These are phyloP conservation scores for Psephotus haematonotus DNA, from an alignment of 2,113 vertebrate genomes.

Conservation along the genomic window DNA sequence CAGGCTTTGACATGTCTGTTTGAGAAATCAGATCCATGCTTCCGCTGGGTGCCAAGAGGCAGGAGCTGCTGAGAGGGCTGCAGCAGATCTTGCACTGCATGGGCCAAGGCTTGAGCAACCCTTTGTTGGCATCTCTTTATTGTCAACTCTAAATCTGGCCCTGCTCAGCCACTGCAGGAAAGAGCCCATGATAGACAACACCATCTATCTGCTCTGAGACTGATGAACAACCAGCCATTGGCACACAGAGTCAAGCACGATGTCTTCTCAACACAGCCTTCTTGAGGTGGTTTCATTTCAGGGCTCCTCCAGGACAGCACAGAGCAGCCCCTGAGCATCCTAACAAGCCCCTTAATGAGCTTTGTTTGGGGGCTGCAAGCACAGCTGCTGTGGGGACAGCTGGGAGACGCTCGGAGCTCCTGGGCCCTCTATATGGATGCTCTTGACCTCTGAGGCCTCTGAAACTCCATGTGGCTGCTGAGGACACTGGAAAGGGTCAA, in stretches of 20 bases:
- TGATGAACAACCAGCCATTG: neutral
- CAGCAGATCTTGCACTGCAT: neutral
- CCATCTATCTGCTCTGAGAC: neutral
- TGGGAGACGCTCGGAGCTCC: slow-evolving; percentile 38
- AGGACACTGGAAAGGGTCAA: slow-evolving; percentile 43
- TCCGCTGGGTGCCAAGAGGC: neutral
- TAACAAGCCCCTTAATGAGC: neutral
- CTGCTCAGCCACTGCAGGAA: neutral
- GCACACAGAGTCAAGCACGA: accelerated
- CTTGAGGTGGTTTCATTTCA: neutral
- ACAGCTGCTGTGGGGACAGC: slow-evolving; percentile 62
- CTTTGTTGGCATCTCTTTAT: neutral
- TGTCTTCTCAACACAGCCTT: neutral
- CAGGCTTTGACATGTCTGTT: neutral
- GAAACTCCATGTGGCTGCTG: slow-evolving; percentile 56
- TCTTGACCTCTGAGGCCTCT: slow-evolving; percentile 52
- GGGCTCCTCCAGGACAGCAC: neutral
- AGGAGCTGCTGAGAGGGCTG: neutral
- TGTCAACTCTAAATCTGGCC: neutral
- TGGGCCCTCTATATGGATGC: slow-evolving; percentile 60
- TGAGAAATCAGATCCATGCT: neutral
- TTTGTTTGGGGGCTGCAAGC: neutral
- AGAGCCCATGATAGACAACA: accelerated
- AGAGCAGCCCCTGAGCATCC: neutral
- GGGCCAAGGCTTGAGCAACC: neutral